Conservation (phyloP, 1,140 invertebrate species). For the Drosophila sechellia region DNA sequence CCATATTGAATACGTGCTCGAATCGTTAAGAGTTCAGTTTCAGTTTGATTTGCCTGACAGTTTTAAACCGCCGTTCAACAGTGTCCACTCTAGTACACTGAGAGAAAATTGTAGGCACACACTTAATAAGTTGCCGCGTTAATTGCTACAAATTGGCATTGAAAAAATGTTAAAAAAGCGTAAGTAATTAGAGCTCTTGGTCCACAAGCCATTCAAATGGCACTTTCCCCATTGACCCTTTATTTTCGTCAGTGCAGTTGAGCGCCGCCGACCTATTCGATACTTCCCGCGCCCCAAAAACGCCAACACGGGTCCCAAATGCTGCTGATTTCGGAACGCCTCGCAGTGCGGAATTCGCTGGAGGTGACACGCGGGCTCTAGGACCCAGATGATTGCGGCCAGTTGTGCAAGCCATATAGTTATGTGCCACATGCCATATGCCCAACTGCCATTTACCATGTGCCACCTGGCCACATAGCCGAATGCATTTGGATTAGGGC, state of each 20-base stretch:
- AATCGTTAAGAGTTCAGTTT: constrained; percentile 75
- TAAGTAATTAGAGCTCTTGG: too few relatives aligned
- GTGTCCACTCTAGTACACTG: constrained; percentile 6
- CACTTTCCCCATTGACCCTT: too few relatives aligned
- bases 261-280: background rate
- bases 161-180: too few relatives aligned
- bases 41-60: constrained; percentile 78
- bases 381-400: constrained; percentile 29
- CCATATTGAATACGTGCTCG: constrained; percentile 80
- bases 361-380: constrained; percentile 12
- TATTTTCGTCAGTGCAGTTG: background rate
- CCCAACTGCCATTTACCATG: constrained; percentile 7
- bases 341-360: background rate
- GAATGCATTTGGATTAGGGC: background rate
- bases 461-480: background rate
- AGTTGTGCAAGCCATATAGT: constrained; percentile 20
- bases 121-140: too few relatives aligned
- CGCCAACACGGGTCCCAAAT: constrained; percentile 48
- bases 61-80: constrained; percentile 35
- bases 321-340: constrained; percentile 16
- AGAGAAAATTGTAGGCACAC: background rate
- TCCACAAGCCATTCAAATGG: too few relatives aligned
- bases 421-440: constrained; percentile 9
- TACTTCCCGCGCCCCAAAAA: background rate
- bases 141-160: too few relatives aligned